These are phyloP conservation scores for Danaus chrysippus DNA, from an alignment of 2,888 invertebrate species.

Conservation along the genomic window DNA sequence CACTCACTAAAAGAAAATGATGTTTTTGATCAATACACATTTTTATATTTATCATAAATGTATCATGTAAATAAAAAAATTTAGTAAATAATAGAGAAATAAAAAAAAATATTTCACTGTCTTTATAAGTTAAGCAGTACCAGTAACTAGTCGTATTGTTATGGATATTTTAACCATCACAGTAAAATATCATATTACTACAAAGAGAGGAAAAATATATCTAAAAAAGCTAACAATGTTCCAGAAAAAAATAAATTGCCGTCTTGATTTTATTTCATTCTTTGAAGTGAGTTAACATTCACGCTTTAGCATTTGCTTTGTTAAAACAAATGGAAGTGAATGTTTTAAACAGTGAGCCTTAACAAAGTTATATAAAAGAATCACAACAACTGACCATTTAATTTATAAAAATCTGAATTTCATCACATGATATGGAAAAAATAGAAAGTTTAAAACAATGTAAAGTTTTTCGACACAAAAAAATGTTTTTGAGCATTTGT, in stretches of 20 bases:
- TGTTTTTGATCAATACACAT: background rate
- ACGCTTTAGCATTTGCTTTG: constrained; percentile 15
- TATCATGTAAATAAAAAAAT: too few species aligned
- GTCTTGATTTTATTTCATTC: constrained; percentile 14
- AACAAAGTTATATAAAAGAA: constrained; percentile 11
- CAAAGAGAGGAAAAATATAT: background rate
- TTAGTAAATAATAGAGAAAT: too few species aligned
- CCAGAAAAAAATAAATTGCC: background rate
- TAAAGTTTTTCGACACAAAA: background rate
- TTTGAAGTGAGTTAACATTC: constrained; percentile 21
- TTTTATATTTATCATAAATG: too few species aligned
- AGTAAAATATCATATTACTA: background rate
- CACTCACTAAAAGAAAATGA: constrained; percentile 78
- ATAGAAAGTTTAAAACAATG: background rate
- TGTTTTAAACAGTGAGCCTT: constrained; percentile 14
- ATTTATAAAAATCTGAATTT: background rate
- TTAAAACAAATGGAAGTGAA: constrained; percentile 18
- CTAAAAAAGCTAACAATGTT: constrained; percentile 2
- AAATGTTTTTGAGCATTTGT: too few species aligned
- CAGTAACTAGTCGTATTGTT: too few species aligned
- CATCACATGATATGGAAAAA: background rate
- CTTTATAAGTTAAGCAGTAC: too few species aligned
- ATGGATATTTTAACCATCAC: too few species aligned
- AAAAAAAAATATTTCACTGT: too few species aligned
- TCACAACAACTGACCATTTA: background rate